Conservation (phyloP, 2,797 vertebrate genomes). For the Gymnopithys bicolor region DNA sequence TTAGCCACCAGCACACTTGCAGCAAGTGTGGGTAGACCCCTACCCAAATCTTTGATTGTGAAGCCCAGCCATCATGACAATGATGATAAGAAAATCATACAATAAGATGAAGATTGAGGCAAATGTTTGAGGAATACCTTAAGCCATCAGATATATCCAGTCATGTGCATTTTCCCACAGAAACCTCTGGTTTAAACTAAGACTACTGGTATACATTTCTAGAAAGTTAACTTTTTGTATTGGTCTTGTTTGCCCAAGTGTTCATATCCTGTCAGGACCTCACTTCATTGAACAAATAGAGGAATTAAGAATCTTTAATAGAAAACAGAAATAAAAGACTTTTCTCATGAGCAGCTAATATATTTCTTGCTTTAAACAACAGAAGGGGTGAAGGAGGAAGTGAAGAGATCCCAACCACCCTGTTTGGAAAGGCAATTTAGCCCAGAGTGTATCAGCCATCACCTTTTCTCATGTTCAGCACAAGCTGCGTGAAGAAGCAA, state of each 20-base stretch:
- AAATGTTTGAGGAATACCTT: not conserved
- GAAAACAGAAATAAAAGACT: not conserved
- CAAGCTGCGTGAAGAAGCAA: not conserved
- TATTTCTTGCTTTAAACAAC: not conserved
- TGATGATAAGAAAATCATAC: not conserved
- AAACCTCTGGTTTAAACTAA: not conserved
- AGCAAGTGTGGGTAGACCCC: too few relatives aligned
- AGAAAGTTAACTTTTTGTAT: not conserved
- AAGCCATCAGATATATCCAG: not conserved
- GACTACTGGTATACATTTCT: fast-evolving
- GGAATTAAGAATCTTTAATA: not conserved
- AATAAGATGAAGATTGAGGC: fast-evolving
- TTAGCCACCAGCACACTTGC: too few relatives aligned
- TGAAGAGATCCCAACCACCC: not conserved
- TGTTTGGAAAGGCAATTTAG: not conserved
- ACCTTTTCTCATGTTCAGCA: not conserved
- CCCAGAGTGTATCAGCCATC: not conserved
- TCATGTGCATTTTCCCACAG: not conserved
- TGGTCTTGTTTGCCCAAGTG: fast-evolving
- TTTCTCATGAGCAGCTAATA: not conserved
- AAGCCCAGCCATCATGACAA: too few relatives aligned
- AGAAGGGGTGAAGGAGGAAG: not conserved
- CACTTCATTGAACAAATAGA: not conserved
- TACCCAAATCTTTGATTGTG: too few relatives aligned
- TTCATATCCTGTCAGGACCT: not conserved